Conservation (phyloP, 35 echinoderm and acorn worm species). For the Lytechinus pictus region DNA sequence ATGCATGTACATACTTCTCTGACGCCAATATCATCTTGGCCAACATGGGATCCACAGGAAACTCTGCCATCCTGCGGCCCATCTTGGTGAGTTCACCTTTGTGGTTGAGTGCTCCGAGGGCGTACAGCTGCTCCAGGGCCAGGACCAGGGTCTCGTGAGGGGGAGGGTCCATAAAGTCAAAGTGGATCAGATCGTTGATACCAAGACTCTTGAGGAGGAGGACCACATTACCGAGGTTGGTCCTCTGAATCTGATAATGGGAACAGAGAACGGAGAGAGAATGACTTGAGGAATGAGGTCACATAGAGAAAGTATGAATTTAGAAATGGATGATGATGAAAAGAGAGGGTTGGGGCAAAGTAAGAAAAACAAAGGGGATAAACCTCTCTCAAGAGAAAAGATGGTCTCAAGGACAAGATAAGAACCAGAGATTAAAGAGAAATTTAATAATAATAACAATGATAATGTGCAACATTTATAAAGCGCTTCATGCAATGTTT, state of each 20-base stretch:
- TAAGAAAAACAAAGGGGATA: not conserved
- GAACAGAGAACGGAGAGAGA: not conserved
- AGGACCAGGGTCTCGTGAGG: constrained; percentile 98
- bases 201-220: constrained; percentile 91
- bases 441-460: too few species aligned
- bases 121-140: constrained; percentile 94
- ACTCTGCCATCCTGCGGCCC: constrained; percentile 92
- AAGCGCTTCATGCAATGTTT: too few species aligned
- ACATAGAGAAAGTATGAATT: not conserved
- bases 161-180: constrained; percentile 97
- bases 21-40: constrained; percentile 98
- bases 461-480: too few species aligned
- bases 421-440: too few species aligned
- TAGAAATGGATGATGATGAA: not conserved
- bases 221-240: constrained; percentile 94
- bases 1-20: constrained; percentile 75
- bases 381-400: not conserved
- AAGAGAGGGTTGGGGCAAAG: not conserved
- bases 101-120: constrained; percentile 95
- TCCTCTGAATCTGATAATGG: constrained; percentile 88
- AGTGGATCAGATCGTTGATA: constrained; percentile 97
- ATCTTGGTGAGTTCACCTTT: constrained; percentile 95
- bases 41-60: constrained; percentile 94
- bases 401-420: too few species aligned
- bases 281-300: not conserved